Percentiles rank a stretch among this genome's conserved stretches.
Conservation (phyloP, 2,888 invertebrate species). For the Lasioglossum vierecki region DNA sequence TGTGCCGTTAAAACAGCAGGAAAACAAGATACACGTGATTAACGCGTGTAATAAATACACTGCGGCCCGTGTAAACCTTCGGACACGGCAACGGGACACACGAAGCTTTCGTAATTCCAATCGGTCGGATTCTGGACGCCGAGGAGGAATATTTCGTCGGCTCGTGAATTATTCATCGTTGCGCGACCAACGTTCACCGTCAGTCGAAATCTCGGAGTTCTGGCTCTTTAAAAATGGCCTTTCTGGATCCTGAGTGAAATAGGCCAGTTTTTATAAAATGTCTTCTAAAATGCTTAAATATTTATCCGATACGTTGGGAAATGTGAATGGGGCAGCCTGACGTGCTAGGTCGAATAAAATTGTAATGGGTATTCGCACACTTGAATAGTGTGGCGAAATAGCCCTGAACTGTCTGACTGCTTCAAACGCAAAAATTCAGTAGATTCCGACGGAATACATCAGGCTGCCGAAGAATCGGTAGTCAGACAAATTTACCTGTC, state of each 20-base stretch:
- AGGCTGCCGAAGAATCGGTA: background rate
- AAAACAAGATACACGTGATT: slow-evolving; percentile 15
- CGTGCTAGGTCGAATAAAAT: background rate
- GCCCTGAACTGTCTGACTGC: background rate
- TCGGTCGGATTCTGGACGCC: background rate
- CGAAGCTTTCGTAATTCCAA: background rate
- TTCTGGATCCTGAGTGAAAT: background rate
- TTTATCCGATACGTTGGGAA: background rate
- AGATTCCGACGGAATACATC: background rate
- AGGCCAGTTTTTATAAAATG: background rate
- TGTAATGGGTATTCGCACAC: no score
- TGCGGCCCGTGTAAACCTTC: background rate
- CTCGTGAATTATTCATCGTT: background rate
- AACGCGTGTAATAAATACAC: slow-evolving; percentile 6
- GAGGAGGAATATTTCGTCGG: background rate
- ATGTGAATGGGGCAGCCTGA: background rate
- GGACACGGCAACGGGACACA: background rate
- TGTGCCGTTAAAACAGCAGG: slow-evolving; percentile 13
- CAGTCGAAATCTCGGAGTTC: background rate
- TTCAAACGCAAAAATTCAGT: background rate
- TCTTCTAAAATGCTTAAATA: no score
- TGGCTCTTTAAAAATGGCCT: background rate
- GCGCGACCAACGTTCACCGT: background rate
- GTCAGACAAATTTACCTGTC: slow-evolving; percentile 84
- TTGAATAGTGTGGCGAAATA: background rate